These are phyloP conservation scores for Ectobius pallidus DNA, from an alignment of 2,888 invertebrate species.

Conservation along the genomic window DNA sequence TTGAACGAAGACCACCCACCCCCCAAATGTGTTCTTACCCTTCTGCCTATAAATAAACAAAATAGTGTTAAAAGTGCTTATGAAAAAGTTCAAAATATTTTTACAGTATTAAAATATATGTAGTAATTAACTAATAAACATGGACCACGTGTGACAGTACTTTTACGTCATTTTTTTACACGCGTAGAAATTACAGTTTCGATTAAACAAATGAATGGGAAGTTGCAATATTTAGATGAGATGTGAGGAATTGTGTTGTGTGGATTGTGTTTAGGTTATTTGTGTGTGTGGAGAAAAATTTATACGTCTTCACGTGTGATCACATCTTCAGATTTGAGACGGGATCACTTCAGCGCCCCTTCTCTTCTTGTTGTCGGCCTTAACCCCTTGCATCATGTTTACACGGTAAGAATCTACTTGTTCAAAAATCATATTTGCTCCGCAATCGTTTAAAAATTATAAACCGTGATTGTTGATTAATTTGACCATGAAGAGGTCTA, in stretches of 20 bases:
- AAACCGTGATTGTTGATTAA: no score
- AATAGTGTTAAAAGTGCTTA: neutral
- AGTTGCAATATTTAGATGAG: neutral
- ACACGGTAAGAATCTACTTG: conserved; percentile 25
- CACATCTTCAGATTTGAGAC: neutral
- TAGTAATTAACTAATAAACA: neutral
- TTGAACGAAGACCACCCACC: neutral
- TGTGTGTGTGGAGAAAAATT: conserved; percentile 1
- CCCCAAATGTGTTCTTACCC: neutral
- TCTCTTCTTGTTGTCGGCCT: neutral
- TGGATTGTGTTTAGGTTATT: conserved; percentile 8
- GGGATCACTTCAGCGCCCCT: neutral
- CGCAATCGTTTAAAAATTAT: no score
- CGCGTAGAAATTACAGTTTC: no score
- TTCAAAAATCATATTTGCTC: no score
- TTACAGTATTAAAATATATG: neutral
- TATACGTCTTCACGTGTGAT: neutral
- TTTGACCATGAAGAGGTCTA: no score
- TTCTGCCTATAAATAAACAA: neutral
- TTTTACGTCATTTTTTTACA: neutral
- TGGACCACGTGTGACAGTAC: neutral
- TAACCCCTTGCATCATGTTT: conserved; percentile 12
- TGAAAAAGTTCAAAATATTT: neutral
- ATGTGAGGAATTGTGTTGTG: conserved; percentile 22
- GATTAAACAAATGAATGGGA: conserved; percentile 3